Evolutionary conservation across 92 coral and sea anemone genomes (phyloP).

Genomic region (Zoanthus sociatus): DNA sequence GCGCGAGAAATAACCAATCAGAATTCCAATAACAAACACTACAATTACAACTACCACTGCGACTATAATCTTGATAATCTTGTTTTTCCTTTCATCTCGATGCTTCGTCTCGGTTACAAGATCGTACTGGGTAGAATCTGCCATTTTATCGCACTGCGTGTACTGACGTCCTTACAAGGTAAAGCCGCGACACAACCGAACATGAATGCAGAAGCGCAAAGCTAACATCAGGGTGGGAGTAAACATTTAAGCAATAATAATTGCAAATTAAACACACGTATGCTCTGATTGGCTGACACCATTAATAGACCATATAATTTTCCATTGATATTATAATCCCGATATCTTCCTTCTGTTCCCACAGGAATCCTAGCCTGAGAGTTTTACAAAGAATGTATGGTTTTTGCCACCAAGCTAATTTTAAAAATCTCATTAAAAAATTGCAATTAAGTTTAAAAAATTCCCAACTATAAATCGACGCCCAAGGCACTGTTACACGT

Average conservation of each 20-base stretch:
- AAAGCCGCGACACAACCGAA: too few species aligned
- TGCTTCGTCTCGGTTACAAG: slow-evolving; percentile 10
- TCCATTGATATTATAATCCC: not conserved
- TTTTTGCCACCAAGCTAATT: too few species aligned
- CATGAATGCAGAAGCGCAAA: not conserved
- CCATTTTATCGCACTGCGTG: not conserved
- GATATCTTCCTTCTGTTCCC: too few species aligned
- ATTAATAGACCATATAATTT: not conserved
- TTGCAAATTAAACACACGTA: not conserved
- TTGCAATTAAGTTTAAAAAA: too few species aligned
- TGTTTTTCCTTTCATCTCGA: slow-evolving; percentile 15
- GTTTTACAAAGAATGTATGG: too few species aligned
- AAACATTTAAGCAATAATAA: not conserved
- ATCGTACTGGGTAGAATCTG: slow-evolving; percentile 25
- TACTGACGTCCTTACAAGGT: not conserved
- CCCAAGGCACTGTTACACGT: too few species aligned
- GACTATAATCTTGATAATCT: slow-evolving; percentile 20
- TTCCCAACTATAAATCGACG: too few species aligned
- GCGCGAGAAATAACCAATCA: slow-evolving; percentile 24
- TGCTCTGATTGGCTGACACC: not conserved
- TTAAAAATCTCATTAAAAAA: too few species aligned
- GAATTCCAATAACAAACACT: slow-evolving; percentile 22
- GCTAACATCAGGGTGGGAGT: not conserved
- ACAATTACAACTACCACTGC: slow-evolving; percentile 26
- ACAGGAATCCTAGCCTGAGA: too few species aligned